These are phyloP conservation scores for Cheirogaleus medius DNA, from an alignment of 2,113 vertebrate genomes.

Conservation along the genomic window DNA sequence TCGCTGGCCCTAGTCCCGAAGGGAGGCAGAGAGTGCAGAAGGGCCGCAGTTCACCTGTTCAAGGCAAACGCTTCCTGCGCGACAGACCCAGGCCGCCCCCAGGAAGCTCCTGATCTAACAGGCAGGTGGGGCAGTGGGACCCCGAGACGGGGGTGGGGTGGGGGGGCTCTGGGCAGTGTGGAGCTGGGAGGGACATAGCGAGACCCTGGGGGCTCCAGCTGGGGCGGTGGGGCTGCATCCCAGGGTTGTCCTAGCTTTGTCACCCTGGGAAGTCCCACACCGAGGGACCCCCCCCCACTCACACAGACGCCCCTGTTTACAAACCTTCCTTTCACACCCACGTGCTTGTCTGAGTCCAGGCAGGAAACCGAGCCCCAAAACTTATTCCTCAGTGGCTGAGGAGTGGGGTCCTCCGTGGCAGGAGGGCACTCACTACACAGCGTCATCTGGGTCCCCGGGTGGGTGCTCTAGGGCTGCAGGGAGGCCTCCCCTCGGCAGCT, in stretches of 20 bases:
- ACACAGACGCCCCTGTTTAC: neutral
- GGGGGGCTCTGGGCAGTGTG: neutral
- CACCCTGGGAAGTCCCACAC: neutral
- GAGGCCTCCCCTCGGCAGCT: neutral
- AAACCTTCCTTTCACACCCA: neutral
- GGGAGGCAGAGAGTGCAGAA: neutral
- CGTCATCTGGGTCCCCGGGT: rapidly evolving
- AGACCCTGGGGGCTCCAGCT: neutral
- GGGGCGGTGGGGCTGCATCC: neutral
- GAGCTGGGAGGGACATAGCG: neutral
- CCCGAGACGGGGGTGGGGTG: neutral
- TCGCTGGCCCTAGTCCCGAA: neutral
- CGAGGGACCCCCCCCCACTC: neutral
- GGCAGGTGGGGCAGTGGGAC: rapidly evolving
- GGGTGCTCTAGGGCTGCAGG: rapidly evolving
- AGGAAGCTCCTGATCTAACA: neutral
- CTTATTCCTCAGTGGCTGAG: neutral
- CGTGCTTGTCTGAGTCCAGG: neutral
- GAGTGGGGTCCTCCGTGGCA: rapidly evolving
- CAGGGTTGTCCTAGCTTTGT: neutral
- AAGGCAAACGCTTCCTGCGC: neutral
- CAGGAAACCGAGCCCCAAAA: neutral
- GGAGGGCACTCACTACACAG: rapidly evolving
- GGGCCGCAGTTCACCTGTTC: neutral
- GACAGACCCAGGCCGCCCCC: neutral